Conservation (phyloP, 2,113 vertebrate species). For the Pterophyllum scalare region DNA sequence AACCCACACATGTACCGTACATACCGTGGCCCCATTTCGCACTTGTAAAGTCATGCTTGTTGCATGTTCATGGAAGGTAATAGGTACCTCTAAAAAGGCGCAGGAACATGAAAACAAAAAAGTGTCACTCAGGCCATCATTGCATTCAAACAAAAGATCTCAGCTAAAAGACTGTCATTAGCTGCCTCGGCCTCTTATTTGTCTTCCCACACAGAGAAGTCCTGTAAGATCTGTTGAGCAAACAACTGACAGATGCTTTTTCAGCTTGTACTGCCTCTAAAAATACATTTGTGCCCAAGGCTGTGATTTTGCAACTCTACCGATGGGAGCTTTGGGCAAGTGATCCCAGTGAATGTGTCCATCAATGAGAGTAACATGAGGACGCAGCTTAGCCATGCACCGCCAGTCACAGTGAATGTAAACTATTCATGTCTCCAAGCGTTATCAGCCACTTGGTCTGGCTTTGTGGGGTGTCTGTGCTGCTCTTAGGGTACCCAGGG, state of each 20-base stretch:
- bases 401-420: conserved; percentile 54
- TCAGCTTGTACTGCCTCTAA: conserved; percentile 52
- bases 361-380: conserved; percentile 67
- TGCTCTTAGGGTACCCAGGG: conserved; percentile 24
- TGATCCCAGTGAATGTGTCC: conserved; percentile 48
- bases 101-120: neutral
- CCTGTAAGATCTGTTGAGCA: conserved; percentile 44
- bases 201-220: conserved; percentile 49
- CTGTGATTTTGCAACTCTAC: conserved; percentile 46
- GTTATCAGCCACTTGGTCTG: conserved; percentile 45
- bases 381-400: conserved; percentile 61
- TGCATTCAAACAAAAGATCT: conserved; percentile 56
- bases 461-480: conserved; percentile 47
- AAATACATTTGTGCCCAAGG: conserved; percentile 63
- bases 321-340: conserved; percentile 40
- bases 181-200: conserved; percentile 56
- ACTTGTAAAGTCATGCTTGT: conserved; percentile 30
- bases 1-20: conserved; percentile 57
- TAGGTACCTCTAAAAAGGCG: neutral
- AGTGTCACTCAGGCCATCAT: conserved; percentile 30
- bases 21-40: conserved; percentile 43
- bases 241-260: conserved; percentile 55
- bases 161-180: conserved; percentile 57
- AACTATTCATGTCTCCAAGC: conserved; percentile 62
- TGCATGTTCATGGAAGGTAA: neutral